Evolutionary conservation across 2,113 vertebrate genomes (phyloP).

Genomic region (Willisornis vidua): DNA sequence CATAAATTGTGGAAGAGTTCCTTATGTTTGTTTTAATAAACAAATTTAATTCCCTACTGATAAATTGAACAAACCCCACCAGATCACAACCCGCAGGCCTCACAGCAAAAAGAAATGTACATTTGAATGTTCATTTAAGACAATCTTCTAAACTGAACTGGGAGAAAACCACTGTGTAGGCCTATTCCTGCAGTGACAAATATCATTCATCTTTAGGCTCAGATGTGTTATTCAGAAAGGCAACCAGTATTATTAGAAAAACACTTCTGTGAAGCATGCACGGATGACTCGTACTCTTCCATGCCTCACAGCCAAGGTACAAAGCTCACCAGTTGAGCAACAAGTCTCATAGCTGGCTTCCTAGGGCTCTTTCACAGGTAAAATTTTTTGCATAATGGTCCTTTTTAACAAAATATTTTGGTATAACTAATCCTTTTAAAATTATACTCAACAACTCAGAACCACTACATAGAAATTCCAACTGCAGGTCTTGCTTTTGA

Average conservation of each 20-base stretch:
- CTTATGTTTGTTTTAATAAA: constrained; percentile 23
- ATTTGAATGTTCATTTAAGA: neutral
- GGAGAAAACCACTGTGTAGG: neutral
- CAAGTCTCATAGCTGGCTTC: neutral
- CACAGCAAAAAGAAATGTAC: neutral
- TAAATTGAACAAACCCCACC: neutral
- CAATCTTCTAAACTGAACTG: neutral
- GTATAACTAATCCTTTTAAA: constrained; percentile 56
- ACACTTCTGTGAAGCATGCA: neutral
- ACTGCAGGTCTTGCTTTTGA: constrained; percentile 20
- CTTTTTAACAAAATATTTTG: constrained; percentile 55
- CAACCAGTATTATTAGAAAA: neutral
- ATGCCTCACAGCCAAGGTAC: neutral
- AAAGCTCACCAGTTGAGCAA: neutral
- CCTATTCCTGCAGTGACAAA: neutral
- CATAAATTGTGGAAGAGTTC: neutral
- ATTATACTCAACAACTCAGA: constrained; percentile 43
- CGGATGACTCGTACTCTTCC: neutral
- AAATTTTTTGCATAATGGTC: neutral
- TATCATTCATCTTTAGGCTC: neutral
- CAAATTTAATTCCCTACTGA: neutral
- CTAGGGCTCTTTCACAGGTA: constrained; percentile 27
- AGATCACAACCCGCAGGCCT: neutral
- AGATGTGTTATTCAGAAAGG: neutral
- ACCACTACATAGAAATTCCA: constrained; percentile 23